Base-by-base conservation (phyloP, 2,888 invertebrate species). In the Esperia sulphurella region DNA sequence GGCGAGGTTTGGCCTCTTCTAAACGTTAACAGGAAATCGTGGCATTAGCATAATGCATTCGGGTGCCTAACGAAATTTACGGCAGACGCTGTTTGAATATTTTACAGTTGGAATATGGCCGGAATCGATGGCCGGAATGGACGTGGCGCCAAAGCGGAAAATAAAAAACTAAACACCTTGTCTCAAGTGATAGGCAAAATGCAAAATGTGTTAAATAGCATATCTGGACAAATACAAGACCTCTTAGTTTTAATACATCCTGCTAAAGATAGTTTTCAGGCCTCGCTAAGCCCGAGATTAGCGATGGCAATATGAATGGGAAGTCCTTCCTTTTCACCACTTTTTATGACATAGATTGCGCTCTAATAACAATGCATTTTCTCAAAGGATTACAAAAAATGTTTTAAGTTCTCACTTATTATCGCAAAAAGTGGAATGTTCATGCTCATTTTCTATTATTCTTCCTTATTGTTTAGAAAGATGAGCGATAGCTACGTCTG, bases 31-130 rank as follows among this genome's bases (percentile, higher is more conserved):
- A 83, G 83, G 79, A 85, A 84, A 80, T 71, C 68, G 58, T 65
- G 50, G 68, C 58, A 85, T 81, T 83, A 73, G 69, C 84, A 86
- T 87, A 83, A 82, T 79, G 79, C 79, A 82, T 82, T 83, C 68
- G 75, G 73, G 64, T 78, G 73, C 73, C 74, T 67, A 68, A 76
- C 71, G 61, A 77, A 73, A 82, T 79, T 78, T 76, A 71, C 64
- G 63, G 63, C 62, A 61, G 65, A 70, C 69, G 64, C 54, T 63
- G 66, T 64, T 65, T 67, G 68, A 74, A 80, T 77, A 75, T 68
- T 67, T 75, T 74, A 71, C 69, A 54, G 40, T 41, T 41, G 47
- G 41, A 30, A 47, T 41, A 37, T 33, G 14, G 61, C 50, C 52
- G 58, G 62, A 21, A 21, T 21, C 21, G 21, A 38, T 35, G 14